A percentile compares a stretch with the other conserved stretches of the same genome.
Conservation (phyloP, 2,113 vertebrate genomes). For the Peromyscus leucopus region DNA sequence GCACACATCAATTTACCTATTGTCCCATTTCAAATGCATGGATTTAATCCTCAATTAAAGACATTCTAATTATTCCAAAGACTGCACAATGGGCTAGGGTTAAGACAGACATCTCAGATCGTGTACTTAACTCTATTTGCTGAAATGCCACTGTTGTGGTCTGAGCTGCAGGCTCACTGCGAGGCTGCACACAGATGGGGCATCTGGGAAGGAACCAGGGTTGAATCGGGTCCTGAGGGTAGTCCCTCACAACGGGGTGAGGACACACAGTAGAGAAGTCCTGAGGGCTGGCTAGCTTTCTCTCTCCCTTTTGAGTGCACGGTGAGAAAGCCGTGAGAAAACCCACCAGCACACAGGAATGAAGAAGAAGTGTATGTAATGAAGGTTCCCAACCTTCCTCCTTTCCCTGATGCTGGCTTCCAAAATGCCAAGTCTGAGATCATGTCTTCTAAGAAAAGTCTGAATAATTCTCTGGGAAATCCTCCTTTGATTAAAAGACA, state of each 20-base stretch:
- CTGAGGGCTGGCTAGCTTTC: background rate
- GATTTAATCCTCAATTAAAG: background rate
- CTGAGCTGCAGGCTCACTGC: background rate
- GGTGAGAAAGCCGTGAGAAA: background rate
- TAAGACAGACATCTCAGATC: background rate
- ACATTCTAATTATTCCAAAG: background rate
- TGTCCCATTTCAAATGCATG: background rate
- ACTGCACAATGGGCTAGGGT: background rate
- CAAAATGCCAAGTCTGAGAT: background rate
- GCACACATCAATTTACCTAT: background rate
- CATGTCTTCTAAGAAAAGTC: background rate
- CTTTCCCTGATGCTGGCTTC: background rate
- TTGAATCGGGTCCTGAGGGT: background rate
- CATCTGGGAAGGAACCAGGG: background rate
- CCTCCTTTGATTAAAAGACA: background rate
- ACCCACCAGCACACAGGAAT: background rate
- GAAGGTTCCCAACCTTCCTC: background rate
- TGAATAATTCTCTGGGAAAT: background rate
- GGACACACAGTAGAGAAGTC: background rate
- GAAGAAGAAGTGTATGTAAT: background rate
- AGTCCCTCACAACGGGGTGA: background rate
- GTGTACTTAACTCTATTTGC: background rate
- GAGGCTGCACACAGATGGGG: background rate
- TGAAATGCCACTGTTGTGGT: background rate
- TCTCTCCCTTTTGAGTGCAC: background rate